Evolutionary conservation across 2,113 vertebrate species (phyloP).

Genomic region (Micromys minutus): DNA sequence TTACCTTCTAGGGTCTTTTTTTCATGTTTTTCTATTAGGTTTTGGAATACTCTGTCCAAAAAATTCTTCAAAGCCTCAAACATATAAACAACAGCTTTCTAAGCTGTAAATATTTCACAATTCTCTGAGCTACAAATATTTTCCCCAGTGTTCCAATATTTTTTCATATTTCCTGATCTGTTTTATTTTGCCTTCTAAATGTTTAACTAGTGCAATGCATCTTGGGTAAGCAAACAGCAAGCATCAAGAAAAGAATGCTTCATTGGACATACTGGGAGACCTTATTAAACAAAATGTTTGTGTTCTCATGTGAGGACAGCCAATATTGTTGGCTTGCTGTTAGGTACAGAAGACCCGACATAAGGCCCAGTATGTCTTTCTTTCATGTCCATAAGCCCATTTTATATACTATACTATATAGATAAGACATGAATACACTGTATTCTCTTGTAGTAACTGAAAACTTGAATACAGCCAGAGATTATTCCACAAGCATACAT

Average conservation of each 20-base stretch:
- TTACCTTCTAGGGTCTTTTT: background rate
- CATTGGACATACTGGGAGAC: background rate
- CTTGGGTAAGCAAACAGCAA: background rate
- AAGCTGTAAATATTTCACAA: background rate
- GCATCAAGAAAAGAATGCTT: background rate
- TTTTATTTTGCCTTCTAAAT: conserved; percentile 12
- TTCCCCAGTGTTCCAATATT: background rate
- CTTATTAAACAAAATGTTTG: background rate
- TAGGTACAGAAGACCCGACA: background rate
- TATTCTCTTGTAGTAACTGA: background rate
- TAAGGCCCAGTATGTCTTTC: background rate
- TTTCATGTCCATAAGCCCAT: background rate
- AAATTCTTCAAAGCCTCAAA: background rate
- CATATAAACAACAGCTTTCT: background rate
- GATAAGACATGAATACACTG: background rate
- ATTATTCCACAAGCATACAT: background rate
- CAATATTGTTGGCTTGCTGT: background rate
- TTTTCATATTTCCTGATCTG: background rate
- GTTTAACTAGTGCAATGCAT: background rate
- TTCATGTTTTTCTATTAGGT: background rate
- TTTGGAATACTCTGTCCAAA: background rate
- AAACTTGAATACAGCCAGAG: background rate
- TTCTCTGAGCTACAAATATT: background rate
- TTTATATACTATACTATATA: background rate
- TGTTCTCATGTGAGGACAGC: background rate